Percentiles rank a stretch among this genome's conserved stretches.
Evolutionary conservation across 2,113 vertebrate species (phyloP).

Genomic region (Podocnemis expansa): DNA sequence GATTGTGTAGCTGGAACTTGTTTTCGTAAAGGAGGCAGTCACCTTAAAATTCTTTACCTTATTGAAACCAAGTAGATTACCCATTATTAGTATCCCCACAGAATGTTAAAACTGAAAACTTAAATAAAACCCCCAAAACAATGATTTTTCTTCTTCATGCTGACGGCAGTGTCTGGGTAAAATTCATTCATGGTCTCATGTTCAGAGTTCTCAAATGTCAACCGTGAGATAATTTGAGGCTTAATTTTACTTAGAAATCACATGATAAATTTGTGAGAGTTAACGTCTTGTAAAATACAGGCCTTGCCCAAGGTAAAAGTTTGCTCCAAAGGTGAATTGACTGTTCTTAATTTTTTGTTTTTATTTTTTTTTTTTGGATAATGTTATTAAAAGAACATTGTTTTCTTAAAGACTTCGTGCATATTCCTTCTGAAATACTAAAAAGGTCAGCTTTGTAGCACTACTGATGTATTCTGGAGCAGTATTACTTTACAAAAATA

Average conservation of each 20-base stretch:
- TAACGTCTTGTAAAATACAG: background rate
- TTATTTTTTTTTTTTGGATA: too few species aligned
- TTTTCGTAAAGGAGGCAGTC: fast-evolving
- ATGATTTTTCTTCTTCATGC: background rate
- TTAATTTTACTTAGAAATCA: background rate
- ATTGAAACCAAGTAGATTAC: fast-evolving
- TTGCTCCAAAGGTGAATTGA: background rate
- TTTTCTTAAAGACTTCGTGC: background rate
- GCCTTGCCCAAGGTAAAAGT: background rate
- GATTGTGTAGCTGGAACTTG: background rate
- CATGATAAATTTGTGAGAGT: background rate
- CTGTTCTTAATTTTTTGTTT: background rate
- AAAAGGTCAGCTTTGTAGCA: background rate
- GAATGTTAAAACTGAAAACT: background rate
- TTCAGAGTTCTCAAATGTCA: too few species aligned
- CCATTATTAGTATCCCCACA: background rate
- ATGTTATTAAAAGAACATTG: background rate
- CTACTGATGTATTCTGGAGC: background rate
- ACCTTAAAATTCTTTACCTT: fast-evolving
- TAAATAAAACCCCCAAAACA: background rate
- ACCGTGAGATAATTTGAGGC: background rate
- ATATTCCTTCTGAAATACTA: background rate
- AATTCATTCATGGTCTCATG: background rate
- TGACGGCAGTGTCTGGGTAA: background rate
- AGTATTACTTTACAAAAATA: background rate